phyloP scores from a whole-genome alignment of 2,888 invertebrate genomes.

The Eledone cirrhosa region DNA sequence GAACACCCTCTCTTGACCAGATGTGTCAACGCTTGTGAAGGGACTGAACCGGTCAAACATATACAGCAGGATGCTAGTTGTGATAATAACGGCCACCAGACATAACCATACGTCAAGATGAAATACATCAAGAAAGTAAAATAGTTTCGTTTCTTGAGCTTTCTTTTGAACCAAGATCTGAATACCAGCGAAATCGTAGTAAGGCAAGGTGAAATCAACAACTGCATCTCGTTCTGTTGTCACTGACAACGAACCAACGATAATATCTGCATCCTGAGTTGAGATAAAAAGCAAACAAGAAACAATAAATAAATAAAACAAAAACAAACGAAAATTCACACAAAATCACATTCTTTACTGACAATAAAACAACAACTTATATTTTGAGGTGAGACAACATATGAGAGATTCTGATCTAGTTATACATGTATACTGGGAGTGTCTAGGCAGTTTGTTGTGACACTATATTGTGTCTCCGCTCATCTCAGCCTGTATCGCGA shows the following conservation, averaged over 20 bases:
- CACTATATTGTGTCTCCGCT: too few relatives aligned
- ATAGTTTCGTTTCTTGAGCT: constrained; percentile 81
- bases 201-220: constrained; percentile 89
- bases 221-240: constrained; percentile 90
- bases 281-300: too few relatives aligned
- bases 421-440: too few relatives aligned
- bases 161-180: constrained; percentile 88
- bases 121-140: constrained; percentile 92
- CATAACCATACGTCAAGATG: constrained; percentile 87
- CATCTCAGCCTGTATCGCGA: too few relatives aligned
- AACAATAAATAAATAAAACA: too few relatives aligned
- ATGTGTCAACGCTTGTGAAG: constrained; percentile 67
- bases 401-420: too few relatives aligned
- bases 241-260: constrained; percentile 85
- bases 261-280: constrained; percentile 81
- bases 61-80: constrained; percentile 90
- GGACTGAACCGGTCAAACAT: constrained; percentile 88
- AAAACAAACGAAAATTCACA: too few relatives aligned
- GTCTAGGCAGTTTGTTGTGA: too few relatives aligned
- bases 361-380: too few relatives aligned
- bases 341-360: too few relatives aligned
- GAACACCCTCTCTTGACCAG: constrained; percentile 51
- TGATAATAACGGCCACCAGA: constrained; percentile 79
- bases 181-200: constrained; percentile 90
- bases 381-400: too few relatives aligned